Evolutionary conservation across 2,113 vertebrate species (phyloP).

Genomic region (Sula dactylatra): DNA sequence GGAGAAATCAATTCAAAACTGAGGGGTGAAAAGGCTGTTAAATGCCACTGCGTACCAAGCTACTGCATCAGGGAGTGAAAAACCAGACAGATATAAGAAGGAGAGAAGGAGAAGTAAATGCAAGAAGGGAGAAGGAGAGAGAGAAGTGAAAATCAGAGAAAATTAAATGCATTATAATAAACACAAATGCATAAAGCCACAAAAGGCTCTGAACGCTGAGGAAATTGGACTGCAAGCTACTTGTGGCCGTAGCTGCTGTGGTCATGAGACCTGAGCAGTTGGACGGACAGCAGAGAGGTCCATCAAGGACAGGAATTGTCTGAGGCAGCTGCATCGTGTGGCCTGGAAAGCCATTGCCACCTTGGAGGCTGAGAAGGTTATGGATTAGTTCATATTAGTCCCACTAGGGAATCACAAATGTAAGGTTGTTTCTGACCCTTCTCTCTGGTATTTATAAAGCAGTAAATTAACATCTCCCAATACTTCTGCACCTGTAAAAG

Average conservation of each 20-base stretch:
- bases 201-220: not conserved
- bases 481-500: not conserved
- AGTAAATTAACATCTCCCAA: not conserved
- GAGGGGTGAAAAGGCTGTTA: not conserved
- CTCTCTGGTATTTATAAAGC: not conserved
- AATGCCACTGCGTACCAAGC: not conserved
- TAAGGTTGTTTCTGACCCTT: not conserved
- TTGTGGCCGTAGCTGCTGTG: fast-evolving
- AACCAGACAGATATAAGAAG: not conserved
- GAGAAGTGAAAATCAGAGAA: not conserved
- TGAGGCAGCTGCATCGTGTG: fast-evolving
- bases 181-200: not conserved
- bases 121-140: not conserved
- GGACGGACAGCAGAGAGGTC: fast-evolving
- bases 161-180: not conserved
- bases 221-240: not conserved
- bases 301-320: fast-evolving
- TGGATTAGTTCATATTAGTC: not conserved
- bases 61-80: not conserved
- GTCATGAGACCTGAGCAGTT: not conserved
- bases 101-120: not conserved
- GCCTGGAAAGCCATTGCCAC: not conserved
- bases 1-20: not conserved
- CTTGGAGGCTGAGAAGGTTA: not conserved
- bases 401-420: not conserved